Percentiles rank a stretch among this genome's conserved stretches.
phyloP scores from a whole-genome alignment of 2,888 invertebrate species.

The Yponomeuta evonymella region DNA sequence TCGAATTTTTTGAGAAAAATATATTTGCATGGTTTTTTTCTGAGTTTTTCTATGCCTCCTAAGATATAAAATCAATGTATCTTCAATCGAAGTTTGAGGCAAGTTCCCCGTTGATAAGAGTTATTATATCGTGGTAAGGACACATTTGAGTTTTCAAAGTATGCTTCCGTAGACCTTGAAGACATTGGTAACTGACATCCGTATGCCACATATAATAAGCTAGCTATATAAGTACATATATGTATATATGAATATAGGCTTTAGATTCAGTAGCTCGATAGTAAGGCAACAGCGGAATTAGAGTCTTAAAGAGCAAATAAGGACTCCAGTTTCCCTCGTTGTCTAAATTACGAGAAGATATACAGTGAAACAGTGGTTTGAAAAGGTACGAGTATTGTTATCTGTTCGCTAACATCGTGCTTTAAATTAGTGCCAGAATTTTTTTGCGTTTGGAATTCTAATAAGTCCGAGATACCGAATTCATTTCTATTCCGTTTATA shows the following conservation, averaged over 20 bases:
- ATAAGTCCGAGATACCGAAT: conserved; percentile 1
- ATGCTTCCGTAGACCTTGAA: too few species aligned
- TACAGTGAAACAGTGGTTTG: not conserved
- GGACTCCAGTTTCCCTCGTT: not conserved
- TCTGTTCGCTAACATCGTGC: not conserved
- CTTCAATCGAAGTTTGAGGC: too few species aligned
- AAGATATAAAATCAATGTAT: too few species aligned
- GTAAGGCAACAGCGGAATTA: not conserved
- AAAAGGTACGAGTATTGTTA: conserved; percentile 20
- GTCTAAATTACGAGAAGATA: not conserved
- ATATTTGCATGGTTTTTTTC: too few species aligned
- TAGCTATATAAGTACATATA: not conserved
- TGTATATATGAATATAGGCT: not conserved
- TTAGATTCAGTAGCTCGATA: not conserved
- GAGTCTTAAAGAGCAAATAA: not conserved
- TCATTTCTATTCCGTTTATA: not conserved
- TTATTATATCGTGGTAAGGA: too few species aligned
- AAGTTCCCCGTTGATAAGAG: too few species aligned
- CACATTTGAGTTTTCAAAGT: too few species aligned
- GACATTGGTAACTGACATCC: too few species aligned
- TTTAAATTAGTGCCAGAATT: not conserved
- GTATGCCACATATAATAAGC: not conserved
- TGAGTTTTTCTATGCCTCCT: too few species aligned
- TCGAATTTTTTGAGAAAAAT: too few species aligned
- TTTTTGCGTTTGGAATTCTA: not conserved